These are phyloP conservation scores for Mobula birostris DNA, from an alignment of 2,113 vertebrate genomes.

Conservation along the genomic window DNA sequence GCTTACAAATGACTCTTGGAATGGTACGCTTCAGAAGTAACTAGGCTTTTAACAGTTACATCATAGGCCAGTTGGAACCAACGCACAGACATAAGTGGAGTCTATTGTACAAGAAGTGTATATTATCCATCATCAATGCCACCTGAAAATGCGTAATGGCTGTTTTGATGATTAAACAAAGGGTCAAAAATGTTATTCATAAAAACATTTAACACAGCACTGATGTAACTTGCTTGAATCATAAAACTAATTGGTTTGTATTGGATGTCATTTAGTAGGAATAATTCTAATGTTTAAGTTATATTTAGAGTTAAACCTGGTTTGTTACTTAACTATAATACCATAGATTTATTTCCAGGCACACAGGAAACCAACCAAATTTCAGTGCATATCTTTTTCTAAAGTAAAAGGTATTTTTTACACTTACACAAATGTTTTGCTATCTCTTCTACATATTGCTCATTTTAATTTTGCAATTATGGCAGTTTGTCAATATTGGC, in stretches of 20 bases:
- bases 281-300: neutral
- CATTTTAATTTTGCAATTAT: neutral
- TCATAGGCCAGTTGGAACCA: neutral
- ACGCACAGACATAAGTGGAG: neutral
- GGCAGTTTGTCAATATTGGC: neutral
- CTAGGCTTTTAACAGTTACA: neutral
- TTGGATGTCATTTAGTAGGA: neutral
- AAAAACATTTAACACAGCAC: neutral
- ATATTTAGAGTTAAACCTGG: neutral
- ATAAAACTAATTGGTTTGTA: slow-evolving; percentile 21
- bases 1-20: neutral
- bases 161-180: slow-evolving; percentile 1
- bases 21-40: neutral
- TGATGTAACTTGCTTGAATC: neutral
- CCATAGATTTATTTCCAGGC: neutral
- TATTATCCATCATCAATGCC: neutral
- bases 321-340: neutral
- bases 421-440: neutral
- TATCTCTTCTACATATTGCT: neutral
- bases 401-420: neutral
- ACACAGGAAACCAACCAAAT: neutral
- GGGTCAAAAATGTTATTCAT: neutral
- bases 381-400: too few species aligned
- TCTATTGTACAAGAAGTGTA: neutral
- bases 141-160: neutral